phyloP scores from a whole-genome alignment of 2,797 vertebrate genomes.

The Pelochelys cantorii region DNA sequence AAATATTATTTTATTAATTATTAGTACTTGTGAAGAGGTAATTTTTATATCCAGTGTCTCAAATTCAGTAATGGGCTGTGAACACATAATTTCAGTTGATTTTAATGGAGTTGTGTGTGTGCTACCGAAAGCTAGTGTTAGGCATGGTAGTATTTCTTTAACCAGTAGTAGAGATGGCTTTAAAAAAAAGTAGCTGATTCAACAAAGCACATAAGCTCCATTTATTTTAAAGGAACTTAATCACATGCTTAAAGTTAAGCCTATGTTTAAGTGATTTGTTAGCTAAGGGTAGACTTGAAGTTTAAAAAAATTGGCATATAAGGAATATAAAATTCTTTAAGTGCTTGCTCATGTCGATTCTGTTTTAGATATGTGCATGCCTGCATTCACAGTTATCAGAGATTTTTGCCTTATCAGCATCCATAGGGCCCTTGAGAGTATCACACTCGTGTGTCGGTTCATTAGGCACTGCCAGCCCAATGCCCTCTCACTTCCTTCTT shows the following conservation, averaged over 20 bases:
- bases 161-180: neutral
- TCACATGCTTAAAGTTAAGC: neutral
- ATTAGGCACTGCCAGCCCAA: no score
- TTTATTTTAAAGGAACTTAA: neutral
- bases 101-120: neutral
- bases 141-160: neutral
- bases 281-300: neutral
- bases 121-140: neutral
- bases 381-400: no score
- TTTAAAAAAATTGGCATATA: rapidly evolving
- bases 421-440: no score
- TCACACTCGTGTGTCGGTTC: no score
- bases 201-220: neutral
- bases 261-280: neutral
- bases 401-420: no score
- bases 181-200: neutral
- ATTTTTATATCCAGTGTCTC: rapidly evolving
- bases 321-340: rapidly evolving
- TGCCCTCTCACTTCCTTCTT: no score
- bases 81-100: neutral
- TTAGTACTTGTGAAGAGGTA: neutral
- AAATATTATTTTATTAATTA: neutral
- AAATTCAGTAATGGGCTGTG: neutral
- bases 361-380: no score
- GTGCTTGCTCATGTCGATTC: no score